These are phyloP conservation scores for Plodia interpunctella DNA, from an alignment of 1,140 invertebrate genomes.

Conservation along the genomic window DNA sequence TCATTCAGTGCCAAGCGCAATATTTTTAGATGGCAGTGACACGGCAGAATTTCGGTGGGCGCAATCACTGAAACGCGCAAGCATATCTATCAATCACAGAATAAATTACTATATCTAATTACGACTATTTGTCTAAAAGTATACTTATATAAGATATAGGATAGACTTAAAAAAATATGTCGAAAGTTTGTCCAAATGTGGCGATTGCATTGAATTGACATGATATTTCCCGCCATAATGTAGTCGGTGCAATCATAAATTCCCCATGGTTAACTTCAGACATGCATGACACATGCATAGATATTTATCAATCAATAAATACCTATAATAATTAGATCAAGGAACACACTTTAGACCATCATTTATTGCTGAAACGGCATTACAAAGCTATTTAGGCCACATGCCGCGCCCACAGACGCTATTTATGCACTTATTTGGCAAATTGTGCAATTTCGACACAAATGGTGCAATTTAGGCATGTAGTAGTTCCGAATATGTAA, in stretches of 20 bases:
- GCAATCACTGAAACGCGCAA: constrained; percentile 29
- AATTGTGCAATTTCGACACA: background rate
- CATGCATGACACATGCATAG: too few species aligned
- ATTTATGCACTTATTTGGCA: constrained; percentile 2
- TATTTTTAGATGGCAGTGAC: constrained; percentile 65
- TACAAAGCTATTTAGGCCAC: background rate
- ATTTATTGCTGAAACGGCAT: too few species aligned
- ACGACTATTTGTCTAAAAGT: too few species aligned
- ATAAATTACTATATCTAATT: background rate
- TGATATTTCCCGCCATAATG: too few species aligned
- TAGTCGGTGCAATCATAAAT: too few species aligned
- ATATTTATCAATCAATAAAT: too few species aligned
- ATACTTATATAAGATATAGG: too few species aligned
- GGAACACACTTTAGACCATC: too few species aligned
- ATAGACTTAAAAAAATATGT: background rate
- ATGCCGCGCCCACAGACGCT: background rate
- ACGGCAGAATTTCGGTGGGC: constrained; percentile 38
- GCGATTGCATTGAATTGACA: too few species aligned
- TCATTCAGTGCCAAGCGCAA: constrained; percentile 62
- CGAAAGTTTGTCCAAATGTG: too few species aligned
- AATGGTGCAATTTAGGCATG: background rate
- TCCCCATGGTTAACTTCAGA: too few species aligned
- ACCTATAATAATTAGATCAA: background rate
- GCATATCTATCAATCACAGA: background rate
- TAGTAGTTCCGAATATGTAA: background rate